Percentiles rank a stretch among this genome's conserved stretches.
Conservation (phyloP, 2,888 invertebrate genomes). For the Leptopterna dolabrata region DNA sequence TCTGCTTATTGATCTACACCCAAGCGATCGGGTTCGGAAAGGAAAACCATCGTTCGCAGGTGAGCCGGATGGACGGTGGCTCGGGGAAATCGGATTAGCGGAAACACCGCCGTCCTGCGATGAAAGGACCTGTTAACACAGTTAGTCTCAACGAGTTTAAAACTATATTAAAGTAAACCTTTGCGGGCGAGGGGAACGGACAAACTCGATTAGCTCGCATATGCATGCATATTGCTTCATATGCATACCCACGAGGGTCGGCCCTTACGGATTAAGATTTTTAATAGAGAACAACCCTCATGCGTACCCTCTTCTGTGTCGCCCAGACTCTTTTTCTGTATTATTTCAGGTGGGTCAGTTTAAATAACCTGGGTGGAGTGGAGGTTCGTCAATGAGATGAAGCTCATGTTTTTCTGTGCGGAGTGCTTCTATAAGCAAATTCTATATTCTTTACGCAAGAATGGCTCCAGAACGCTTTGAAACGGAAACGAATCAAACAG, state of each 20-base stretch:
- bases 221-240: constrained; percentile 59
- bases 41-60: neutral
- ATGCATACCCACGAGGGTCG: constrained; percentile 47
- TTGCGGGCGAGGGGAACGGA: constrained; percentile 4
- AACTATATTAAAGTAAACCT: constrained; percentile 55
- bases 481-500: too few species aligned
- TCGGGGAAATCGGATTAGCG: constrained; percentile 28
- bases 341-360: neutral
- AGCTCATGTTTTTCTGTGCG: too few species aligned
- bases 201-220: constrained; percentile 56
- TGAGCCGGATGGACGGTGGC: constrained; percentile 1
- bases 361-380: neutral
- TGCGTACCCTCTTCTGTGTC: neutral
- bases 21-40: neutral
- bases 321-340: neutral
- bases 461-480: too few species aligned
- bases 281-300: constrained; percentile 18
- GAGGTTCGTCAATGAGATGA: too few species aligned
- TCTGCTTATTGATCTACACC: neutral
- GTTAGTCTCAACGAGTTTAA: constrained; percentile 54
- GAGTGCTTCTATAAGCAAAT: too few species aligned
- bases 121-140: constrained; percentile 51
- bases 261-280: constrained; percentile 51
- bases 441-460: too few species aligned
- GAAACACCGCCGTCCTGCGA: neutral